phyloP scores from a whole-genome alignment of 2,113 vertebrate species.

The Callionymus lyra region DNA sequence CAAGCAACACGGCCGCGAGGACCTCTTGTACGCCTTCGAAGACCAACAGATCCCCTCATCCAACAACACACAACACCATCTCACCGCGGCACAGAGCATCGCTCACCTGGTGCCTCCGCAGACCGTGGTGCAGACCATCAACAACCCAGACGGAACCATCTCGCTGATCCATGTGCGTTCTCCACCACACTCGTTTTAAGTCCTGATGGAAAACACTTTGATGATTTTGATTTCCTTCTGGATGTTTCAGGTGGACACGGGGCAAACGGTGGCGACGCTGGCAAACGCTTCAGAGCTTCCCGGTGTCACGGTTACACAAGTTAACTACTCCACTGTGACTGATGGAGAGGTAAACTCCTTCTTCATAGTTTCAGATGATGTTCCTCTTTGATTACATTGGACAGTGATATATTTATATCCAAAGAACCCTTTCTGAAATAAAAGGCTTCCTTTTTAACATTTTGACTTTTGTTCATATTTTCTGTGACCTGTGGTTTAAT shows the following conservation, averaged over 20 bases:
- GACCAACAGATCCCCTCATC: conserved; percentile 74
- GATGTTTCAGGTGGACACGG: conserved; percentile 82
- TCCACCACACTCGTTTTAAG: background rate
- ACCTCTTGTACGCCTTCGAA: conserved; percentile 93
- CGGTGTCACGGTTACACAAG: conserved; percentile 91
- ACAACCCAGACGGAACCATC: conserved; percentile 94
- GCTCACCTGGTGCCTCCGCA: conserved; percentile 93
- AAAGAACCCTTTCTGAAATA: no score
- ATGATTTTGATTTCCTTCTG: no score
- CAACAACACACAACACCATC: conserved; percentile 65
- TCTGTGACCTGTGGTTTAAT: no score
- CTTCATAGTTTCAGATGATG: no score
- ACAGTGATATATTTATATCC: no score
- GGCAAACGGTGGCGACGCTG: conserved; percentile 90
- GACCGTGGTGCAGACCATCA: conserved; percentile 95
- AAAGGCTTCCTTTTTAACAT: background rate
- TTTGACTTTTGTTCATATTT: no score
- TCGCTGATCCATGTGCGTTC: conserved; percentile 88
- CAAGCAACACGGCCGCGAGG: conserved; percentile 93
- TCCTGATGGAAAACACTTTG: background rate
- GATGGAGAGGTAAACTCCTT: conserved; percentile 85
- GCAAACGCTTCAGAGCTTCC: conserved; percentile 94
- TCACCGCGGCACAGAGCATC: conserved; percentile 80
- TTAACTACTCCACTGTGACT: conserved; percentile 89
- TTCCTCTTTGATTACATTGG: no score